A percentile compares a stretch with the other conserved stretches of the same genome.
Evolutionary conservation across 2,797 vertebrate genomes (phyloP).

Genomic region (Staurois parvus): DNA sequence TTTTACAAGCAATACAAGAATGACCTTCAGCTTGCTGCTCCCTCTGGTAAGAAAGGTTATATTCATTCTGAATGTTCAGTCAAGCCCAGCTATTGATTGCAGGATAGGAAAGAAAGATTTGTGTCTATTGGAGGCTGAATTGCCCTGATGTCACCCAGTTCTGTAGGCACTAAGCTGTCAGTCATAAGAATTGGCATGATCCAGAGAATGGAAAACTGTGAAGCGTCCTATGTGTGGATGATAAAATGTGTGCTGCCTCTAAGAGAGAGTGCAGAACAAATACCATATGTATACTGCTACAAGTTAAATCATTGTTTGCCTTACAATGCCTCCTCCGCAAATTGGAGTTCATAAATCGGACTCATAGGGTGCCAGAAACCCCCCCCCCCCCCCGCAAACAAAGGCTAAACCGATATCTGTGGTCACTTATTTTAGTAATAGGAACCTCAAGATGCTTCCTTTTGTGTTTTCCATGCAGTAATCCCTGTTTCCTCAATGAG

Average conservation of each 20-base stretch:
- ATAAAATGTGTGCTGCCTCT: not conserved
- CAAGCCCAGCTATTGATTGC: constrained; percentile 16
- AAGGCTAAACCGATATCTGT: not conserved
- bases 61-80: not conserved
- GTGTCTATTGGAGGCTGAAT: not conserved
- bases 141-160: constrained; percentile 3
- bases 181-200: constrained; percentile 14
- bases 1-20: not conserved
- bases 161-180: constrained; percentile 9
- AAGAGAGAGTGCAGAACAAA: not conserved
- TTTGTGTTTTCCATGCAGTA: constrained; percentile 67
- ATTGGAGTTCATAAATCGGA: not conserved
- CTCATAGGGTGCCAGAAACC: not conserved
- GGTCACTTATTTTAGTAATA: constrained; percentile 55
- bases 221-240: not conserved
- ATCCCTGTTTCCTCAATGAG: constrained; percentile 64
- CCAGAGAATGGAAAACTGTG: not conserved
- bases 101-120: constrained; percentile 19
- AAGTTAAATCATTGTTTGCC: not conserved
- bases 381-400: too few species aligned
- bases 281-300: not conserved
- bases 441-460: constrained; percentile 72
- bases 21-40: constrained; percentile 4
- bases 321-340: not conserved
- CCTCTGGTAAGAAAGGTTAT: constrained; percentile 3